Evolutionary conservation across 2,113 vertebrate species (phyloP).

Genomic region (Piprites chloris): DNA sequence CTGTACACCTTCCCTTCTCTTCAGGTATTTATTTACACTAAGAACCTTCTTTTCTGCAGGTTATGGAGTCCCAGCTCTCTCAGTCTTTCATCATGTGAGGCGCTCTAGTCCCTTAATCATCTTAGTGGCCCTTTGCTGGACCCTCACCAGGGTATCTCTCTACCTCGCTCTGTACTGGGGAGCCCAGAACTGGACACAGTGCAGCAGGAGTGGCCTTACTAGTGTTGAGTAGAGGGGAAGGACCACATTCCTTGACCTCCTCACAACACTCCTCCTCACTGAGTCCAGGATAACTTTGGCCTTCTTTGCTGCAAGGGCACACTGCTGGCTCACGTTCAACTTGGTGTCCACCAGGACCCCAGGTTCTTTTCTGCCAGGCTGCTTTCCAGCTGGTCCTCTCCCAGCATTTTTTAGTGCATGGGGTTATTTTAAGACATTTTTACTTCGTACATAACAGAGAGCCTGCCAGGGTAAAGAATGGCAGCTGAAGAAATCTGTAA

Average conservation of each 20-base stretch:
- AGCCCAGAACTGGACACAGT: not conserved
- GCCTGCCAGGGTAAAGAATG: not conserved
- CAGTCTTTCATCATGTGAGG: not conserved
- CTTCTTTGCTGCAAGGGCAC: not conserved
- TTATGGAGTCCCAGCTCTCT: not conserved
- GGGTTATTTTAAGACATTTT: not conserved
- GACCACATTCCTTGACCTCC: not conserved
- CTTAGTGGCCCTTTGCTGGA: not conserved
- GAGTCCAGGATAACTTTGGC: not conserved
- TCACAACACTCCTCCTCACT: not conserved
- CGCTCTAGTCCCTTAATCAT: not conserved
- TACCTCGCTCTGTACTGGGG: not conserved
- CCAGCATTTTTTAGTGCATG: not conserved
- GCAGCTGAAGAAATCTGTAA: not conserved
- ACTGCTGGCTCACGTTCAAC: not conserved
- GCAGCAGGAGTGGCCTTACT: not conserved
- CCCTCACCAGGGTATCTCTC: not conserved
- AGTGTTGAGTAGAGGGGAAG: not conserved
- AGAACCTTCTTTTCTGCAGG: not conserved
- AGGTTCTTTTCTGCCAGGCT: not conserved
- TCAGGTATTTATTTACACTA: not conserved
- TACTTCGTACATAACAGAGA: not conserved
- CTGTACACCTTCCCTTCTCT: not conserved
- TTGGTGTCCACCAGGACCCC: not conserved
- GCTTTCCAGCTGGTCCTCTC: not conserved